Base-by-base conservation (phyloP, 2,888 invertebrate species). In the Poecilobothrus nobilitatus region DNA sequence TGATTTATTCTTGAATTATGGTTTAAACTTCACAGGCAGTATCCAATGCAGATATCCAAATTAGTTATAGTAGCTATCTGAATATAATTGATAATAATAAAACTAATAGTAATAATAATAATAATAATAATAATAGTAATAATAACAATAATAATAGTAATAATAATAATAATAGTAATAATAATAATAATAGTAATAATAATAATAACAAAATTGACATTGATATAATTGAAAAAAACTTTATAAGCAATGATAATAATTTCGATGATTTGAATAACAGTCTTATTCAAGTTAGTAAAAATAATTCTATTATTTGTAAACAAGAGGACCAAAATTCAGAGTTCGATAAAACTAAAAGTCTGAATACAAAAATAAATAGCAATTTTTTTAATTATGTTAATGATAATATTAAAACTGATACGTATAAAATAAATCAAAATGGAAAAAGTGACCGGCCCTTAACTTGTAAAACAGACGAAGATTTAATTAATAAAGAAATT, bases 71-170 rank as follows among this genome's bases (percentile, higher is more conserved):
- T 66, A 70, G 66, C n/a, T n/a, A n/a, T n/a, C n/a, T n/a, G 67
- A 70, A 70, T 69, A 71, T 67, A 41, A 68, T 66, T 67, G 70
- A 70, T 66, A 72, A 73, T 67, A 71, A 62, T 68, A 70, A 71
- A 66, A 71, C 65, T 69, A 70, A 73, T 69, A 70, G 67, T 68
- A 67, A 66, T 66, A 64, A 66, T 66, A 67, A 67, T 66, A 70
- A 68, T 68, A 27, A 44, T 21, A 67, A 34, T 64, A 41, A 37
- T 20, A 65, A 68, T 37, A 22, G 18, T 12, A 63, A 10, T 22
- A n/a, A 66, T 68, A 66, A 63, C 18, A 53, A 18, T 2, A 53
- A 34, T 64, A 66, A 63, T 63, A 27, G 10, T 5, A 15, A 8
- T 27, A 27, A 15, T 27, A 63, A 27, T 27, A 27, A 6, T 27